A percentile compares a stretch with the other conserved stretches of the same genome.
Evolutionary conservation across 2,888 invertebrate genomes (phyloP).

Genomic region (Pseudococcus viburni): DNA sequence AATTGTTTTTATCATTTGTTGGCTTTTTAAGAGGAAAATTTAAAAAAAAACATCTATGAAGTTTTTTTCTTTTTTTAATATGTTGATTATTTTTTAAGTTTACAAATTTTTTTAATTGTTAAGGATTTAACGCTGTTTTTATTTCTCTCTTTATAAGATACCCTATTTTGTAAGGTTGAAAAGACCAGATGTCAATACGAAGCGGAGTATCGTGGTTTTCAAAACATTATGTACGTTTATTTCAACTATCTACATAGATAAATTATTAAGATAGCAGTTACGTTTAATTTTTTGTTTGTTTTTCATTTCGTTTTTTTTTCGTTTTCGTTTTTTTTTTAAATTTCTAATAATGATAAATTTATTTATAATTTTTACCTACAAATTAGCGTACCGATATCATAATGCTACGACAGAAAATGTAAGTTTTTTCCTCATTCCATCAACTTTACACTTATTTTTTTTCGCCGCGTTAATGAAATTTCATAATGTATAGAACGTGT

Average conservation of each 20-base stretch:
- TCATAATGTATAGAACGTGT: neutral
- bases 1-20: slow-evolving; percentile 49
- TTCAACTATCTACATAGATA: slow-evolving; percentile 23
- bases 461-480: neutral
- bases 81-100: slow-evolving; percentile 66
- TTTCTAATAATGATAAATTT: slow-evolving; percentile 21
- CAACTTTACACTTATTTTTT: slow-evolving; percentile 10
- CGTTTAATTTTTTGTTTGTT: neutral
- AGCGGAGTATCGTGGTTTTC: slow-evolving; percentile 52
- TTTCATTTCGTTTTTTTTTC: neutral
- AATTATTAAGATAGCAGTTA: slow-evolving; percentile 18
- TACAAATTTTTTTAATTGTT: slow-evolving; percentile 62
- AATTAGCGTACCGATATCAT: slow-evolving; percentile 43
- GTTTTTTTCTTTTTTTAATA: slow-evolving; percentile 59
- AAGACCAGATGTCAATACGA: slow-evolving; percentile 4
- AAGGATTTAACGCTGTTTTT: slow-evolving; percentile 60
- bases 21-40: slow-evolving; percentile 40
- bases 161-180: slow-evolving; percentile 38
- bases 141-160: slow-evolving; percentile 40
- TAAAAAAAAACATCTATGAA: slow-evolving; percentile 43
- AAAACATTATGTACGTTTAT: neutral
- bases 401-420: slow-evolving; percentile 30
- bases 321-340: slow-evolving; percentile 1
- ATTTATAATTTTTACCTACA: neutral
- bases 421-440: slow-evolving; percentile 48